Evolutionary conservation across 2,888 invertebrate genomes (phyloP).

Genomic region (Melinaea menophilus): DNA sequence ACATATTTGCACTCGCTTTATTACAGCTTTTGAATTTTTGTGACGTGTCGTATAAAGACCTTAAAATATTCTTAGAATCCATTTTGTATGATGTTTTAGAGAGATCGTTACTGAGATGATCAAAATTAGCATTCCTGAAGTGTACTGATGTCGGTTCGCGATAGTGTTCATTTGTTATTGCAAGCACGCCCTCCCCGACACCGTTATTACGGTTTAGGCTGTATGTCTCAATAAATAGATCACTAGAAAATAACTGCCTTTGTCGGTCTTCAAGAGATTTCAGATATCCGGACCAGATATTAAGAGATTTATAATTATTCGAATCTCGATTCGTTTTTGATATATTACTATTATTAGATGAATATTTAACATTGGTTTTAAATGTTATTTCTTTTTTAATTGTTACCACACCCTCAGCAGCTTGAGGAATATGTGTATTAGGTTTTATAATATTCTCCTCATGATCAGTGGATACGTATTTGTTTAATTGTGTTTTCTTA

Average conservation of each 20-base stretch:
- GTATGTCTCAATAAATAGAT: conserved; percentile 71
- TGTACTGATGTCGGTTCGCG: conserved; percentile 60
- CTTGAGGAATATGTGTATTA: background rate
- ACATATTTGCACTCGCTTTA: background rate
- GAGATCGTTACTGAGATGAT: conserved; percentile 50
- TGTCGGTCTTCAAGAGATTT: conserved; percentile 57
- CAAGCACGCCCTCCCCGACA: conserved; percentile 61
- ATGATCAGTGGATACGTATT: background rate
- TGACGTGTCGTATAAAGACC: background rate
- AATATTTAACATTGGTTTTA: background rate
- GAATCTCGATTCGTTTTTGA: conserved; percentile 29
- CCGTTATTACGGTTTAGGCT: conserved; percentile 72
- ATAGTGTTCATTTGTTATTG: conserved; percentile 68
- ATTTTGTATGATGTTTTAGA: conserved; percentile 38
- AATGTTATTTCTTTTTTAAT: background rate
- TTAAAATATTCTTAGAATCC: background rate
- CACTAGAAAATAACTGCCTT: conserved; percentile 66
- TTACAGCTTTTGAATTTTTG: background rate
- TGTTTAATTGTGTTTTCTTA: background rate
- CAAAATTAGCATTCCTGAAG: conserved; percentile 66
- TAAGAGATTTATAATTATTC: conserved; percentile 22
- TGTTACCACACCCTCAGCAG: background rate
- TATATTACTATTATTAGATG: conserved; percentile 38
- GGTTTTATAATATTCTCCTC: background rate
- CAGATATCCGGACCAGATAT: conserved; percentile 44